These are phyloP conservation scores for Lates japonicus DNA, from an alignment of 2,797 vertebrate genomes.

Conservation along the genomic window DNA sequence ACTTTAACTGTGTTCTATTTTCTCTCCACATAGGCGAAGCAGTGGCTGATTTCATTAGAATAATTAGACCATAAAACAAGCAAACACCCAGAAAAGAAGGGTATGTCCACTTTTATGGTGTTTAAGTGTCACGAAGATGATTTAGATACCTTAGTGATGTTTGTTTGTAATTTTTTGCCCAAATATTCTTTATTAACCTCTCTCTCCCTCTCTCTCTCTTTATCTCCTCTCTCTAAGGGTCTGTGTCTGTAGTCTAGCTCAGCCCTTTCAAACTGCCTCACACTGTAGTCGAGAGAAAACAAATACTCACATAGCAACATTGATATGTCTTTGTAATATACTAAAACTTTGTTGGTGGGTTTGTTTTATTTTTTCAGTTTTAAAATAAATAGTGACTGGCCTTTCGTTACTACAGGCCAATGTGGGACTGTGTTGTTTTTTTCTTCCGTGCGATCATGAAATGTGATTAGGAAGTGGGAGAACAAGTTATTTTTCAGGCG, in stretches of 20 bases:
- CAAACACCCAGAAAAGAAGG: conserved; percentile 16
- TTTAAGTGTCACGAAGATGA: conserved; percentile 66
- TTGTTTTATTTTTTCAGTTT: conserved; percentile 86
- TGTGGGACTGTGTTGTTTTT: conserved; percentile 36
- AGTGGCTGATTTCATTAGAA: conserved; percentile 33
- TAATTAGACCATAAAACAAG: conserved; percentile 24
- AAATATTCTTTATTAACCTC: conserved; percentile 62
- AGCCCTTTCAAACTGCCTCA: conserved; percentile 89
- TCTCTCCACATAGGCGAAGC: conserved; percentile 32
- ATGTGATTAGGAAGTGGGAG: conserved; percentile 8
- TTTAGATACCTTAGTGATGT: conserved; percentile 65
- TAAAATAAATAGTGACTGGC: conserved; percentile 90
- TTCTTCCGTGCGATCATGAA: neutral
- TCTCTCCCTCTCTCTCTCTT: conserved; percentile 14
- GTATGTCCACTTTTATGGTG: conserved; percentile 22
- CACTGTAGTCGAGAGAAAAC: conserved; percentile 84
- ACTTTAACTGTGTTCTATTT: conserved; percentile 50
- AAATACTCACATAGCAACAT: conserved; percentile 84
- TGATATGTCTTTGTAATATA: conserved; percentile 87
- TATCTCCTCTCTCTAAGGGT: conserved; percentile 44
- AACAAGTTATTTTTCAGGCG: conserved; percentile 13
- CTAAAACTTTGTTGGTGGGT: conserved; percentile 86
- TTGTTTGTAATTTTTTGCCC: conserved; percentile 59
- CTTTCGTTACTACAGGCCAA: conserved; percentile 73
- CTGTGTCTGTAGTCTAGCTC: conserved; percentile 82